phyloP scores from a whole-genome alignment of 2,888 invertebrate genomes.

The Agrotis clavis region DNA sequence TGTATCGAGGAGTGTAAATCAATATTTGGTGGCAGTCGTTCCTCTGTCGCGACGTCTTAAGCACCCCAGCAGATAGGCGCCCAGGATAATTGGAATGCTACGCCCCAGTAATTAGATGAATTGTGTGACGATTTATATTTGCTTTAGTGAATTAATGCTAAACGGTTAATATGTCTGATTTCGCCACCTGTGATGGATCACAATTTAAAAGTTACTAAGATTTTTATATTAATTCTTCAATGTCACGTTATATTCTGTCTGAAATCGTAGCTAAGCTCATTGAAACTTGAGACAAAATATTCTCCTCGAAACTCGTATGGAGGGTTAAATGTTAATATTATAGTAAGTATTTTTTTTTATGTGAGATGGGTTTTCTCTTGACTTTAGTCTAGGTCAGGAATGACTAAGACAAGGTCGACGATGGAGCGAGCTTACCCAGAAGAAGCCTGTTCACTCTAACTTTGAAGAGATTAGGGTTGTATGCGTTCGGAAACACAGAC shows the following conservation, averaged over 20 bases:
- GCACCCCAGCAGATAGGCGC: constrained; percentile 62
- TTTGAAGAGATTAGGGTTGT: too few relatives aligned
- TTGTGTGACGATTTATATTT: constrained; percentile 70
- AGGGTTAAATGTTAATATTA: too few relatives aligned
- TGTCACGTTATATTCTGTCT: background rate
- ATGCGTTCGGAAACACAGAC: too few relatives aligned
- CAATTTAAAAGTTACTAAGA: background rate
- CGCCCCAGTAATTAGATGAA: constrained; percentile 75
- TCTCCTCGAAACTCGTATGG: too few relatives aligned
- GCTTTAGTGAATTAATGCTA: constrained; percentile 52
- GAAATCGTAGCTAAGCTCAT: too few relatives aligned
- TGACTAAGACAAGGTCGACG: too few relatives aligned
- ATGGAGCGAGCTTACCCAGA: too few relatives aligned
- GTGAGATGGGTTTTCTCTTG: too few relatives aligned
- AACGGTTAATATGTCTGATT: constrained; percentile 35
- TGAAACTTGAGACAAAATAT: too few relatives aligned
- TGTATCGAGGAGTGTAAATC: constrained; percentile 88
- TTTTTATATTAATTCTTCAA: background rate
- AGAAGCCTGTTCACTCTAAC: too few relatives aligned
- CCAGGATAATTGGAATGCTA: constrained; percentile 77
- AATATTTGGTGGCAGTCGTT: constrained; percentile 85
- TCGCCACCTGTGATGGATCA: constrained; percentile 5
- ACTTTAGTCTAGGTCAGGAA: too few relatives aligned
- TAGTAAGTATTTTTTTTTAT: too few relatives aligned
- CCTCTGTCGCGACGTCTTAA: constrained; percentile 65